phyloP scores from a whole-genome alignment of 2,888 invertebrate species.

The Aphrophora alni region DNA sequence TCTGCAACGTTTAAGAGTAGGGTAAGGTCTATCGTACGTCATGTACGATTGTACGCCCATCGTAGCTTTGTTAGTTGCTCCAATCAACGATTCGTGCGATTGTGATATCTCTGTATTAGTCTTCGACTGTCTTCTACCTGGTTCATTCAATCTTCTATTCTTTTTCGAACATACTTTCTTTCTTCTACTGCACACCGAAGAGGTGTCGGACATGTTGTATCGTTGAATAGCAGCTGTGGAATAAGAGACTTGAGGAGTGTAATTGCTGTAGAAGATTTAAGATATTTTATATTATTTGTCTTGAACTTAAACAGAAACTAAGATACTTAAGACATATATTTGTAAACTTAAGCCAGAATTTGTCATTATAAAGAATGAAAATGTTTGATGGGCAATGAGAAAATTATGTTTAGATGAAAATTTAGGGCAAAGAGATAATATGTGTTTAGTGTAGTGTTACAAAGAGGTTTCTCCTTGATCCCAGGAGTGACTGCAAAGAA shows the following conservation, averaged over 20 bases:
- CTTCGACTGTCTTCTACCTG: neutral
- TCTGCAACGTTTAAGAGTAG: neutral
- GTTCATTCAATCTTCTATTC: neutral
- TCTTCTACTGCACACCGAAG: neutral
- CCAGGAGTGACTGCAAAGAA: too few relatives aligned
- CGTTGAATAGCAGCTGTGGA: neutral
- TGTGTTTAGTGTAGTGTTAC: too few relatives aligned
- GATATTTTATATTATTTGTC: too few relatives aligned
- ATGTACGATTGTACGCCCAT: neutral
- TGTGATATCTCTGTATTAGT: too few relatives aligned
- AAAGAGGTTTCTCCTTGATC: too few relatives aligned
- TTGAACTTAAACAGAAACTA: too few relatives aligned
- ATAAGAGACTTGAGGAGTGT: neutral
- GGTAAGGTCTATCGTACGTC: neutral
- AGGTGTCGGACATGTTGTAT: neutral
- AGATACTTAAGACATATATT: too few relatives aligned
- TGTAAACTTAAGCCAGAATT: too few relatives aligned
- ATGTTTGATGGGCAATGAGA: too few relatives aligned
- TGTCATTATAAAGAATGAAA: too few relatives aligned
- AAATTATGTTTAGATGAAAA: too few relatives aligned
- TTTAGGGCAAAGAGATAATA: too few relatives aligned
- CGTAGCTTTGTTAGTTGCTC: neutral
- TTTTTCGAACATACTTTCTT: neutral
- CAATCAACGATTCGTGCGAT: neutral
- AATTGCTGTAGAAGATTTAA: neutral